These are phyloP conservation scores for Drymonia ruficornis DNA, from an alignment of 2,888 invertebrate genomes.

Conservation along the genomic window DNA sequence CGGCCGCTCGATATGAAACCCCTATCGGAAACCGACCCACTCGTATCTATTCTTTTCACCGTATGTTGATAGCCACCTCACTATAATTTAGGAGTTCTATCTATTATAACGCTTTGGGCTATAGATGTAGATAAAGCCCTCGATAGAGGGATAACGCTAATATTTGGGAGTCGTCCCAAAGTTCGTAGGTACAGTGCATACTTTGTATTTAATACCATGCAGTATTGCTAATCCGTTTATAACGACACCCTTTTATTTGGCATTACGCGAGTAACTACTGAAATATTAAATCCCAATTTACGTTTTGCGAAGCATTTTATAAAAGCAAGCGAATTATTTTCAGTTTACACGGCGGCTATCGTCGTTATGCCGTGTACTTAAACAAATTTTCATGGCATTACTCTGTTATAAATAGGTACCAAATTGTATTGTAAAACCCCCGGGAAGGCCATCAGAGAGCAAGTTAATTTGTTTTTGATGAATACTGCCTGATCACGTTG, in stretches of 20 bases:
- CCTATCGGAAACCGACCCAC: slow-evolving; percentile 43
- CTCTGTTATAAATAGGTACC: slow-evolving; percentile 47
- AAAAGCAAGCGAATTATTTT: slow-evolving; percentile 42
- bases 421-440: slow-evolving; percentile 57
- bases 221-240: slow-evolving; percentile 20
- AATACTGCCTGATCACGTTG: slow-evolving; percentile 65
- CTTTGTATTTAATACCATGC: neutral
- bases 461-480: slow-evolving; percentile 77
- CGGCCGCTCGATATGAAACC: slow-evolving; percentile 63
- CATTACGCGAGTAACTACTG: slow-evolving; percentile 36
- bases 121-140: too few species aligned
- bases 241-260: slow-evolving; percentile 34
- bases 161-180: too few species aligned
- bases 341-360: slow-evolving; percentile 43
- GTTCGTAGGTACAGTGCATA: too few species aligned
- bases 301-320: slow-evolving; percentile 30
- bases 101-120: too few species aligned
- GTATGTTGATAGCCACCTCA: too few species aligned
- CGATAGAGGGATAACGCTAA: too few species aligned
- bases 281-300: slow-evolving; percentile 47
- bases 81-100: too few species aligned
- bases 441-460: slow-evolving; percentile 47
- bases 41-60: slow-evolving; percentile 21
- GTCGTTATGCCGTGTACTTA: slow-evolving; percentile 37
- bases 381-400: slow-evolving; percentile 47